Percentiles rank a stretch among this genome's conserved stretches.
Conservation (phyloP, 2,888 invertebrate genomes). For the Lepidonotus clava region DNA sequence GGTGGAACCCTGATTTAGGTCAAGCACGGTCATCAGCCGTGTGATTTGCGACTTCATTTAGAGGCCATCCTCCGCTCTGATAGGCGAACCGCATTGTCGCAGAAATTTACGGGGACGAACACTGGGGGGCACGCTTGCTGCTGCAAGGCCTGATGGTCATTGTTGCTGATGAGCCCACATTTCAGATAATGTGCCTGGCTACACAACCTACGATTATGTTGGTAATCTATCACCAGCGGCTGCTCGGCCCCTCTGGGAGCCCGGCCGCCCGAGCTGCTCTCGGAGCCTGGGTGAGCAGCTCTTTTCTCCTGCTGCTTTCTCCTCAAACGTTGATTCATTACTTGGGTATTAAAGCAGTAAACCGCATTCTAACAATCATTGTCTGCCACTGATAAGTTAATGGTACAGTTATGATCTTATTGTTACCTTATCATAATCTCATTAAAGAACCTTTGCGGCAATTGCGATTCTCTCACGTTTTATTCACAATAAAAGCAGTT, state of each 20-base stretch:
- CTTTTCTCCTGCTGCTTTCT: not conserved
- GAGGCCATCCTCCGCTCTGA: not conserved
- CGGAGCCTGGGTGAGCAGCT: not conserved
- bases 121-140: not conserved
- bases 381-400: too few species aligned
- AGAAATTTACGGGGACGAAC: not conserved
- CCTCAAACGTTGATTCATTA: too few species aligned
- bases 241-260: not conserved
- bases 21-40: not conserved
- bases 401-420: too few species aligned
- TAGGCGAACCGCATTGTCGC: not conserved
- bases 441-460: too few species aligned
- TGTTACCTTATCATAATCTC: too few species aligned
- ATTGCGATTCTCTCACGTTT: too few species aligned
- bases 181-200: constrained; percentile 30
- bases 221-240: constrained; percentile 34
- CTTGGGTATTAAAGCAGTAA: too few species aligned
- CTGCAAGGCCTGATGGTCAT: too few species aligned
- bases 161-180: constrained; percentile 17
- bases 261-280: not conserved
- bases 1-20: not conserved
- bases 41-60: constrained; percentile 17
- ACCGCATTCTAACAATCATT: too few species aligned
- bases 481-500: too few species aligned
- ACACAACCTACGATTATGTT: constrained; percentile 34